These are phyloP conservation scores for Theodoxus fluviatilis DNA, from an alignment of 2,888 invertebrate genomes.

Conservation along the genomic window DNA sequence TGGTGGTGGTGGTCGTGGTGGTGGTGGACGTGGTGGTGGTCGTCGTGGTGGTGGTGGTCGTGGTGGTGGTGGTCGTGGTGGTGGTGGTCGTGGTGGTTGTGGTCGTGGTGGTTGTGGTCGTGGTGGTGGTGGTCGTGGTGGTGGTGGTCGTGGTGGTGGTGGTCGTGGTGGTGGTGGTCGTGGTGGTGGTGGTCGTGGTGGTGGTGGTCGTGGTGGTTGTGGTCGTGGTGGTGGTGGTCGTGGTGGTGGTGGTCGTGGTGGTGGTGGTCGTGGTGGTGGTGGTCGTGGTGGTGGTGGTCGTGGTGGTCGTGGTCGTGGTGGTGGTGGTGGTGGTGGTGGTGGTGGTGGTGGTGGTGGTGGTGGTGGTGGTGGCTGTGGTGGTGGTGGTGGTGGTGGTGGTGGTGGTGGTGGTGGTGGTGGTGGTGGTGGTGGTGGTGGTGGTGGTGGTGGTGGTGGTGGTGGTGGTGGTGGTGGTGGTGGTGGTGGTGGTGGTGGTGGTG, in stretches of 20 bases:
- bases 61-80: background rate
- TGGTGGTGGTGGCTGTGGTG: too few species aligned
- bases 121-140: too few species aligned
- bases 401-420: background rate
- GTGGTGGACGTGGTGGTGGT: background rate
- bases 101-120: too few species aligned
- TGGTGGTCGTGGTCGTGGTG: background rate
- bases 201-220: too few species aligned
- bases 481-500: constrained; percentile 5
- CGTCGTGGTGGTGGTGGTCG: background rate
- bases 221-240: too few species aligned
- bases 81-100: too few species aligned
- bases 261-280: background rate
- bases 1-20: background rate
- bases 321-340: background rate
- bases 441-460: constrained; percentile 1
- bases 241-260: constrained; percentile 9
- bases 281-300: background rate
- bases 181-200: constrained; percentile 9
- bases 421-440: background rate
- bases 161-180: background rate
- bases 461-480: background rate
- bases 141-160: background rate
- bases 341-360: too few species aligned
- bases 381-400: too few species aligned